Base-by-base conservation (phyloP, 2,888 invertebrate species). In the Panzeria rudis region DNA sequence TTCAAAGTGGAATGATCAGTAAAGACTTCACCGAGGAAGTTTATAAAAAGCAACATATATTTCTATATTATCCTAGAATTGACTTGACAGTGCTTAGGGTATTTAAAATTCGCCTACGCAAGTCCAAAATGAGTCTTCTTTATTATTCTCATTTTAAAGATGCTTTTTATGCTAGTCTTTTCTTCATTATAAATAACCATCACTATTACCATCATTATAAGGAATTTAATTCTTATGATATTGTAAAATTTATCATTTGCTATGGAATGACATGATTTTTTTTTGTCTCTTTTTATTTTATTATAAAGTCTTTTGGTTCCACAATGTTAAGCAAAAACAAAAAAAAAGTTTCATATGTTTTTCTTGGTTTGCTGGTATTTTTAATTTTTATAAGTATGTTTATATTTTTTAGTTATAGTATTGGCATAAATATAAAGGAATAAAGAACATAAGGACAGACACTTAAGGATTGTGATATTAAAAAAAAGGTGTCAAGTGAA, bases 401-500 rank as follows among this genome's bases (percentile, higher is more conserved):
- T 15, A 52, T 41, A 38, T 47, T 76, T 59, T 62, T 32, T 20
- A 35, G 6, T 41, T 59, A 29, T 25, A 29, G 50, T 25, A 72
- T 41, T 11, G n/a, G 11, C 20, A 56, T 56, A 47, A 50, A 56
- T 59, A n/a, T 66, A 68, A 59, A 77, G 29, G 62, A 71, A 71
- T 52, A 50, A 50, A 56, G 29, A 66, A 66, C 47, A 4, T 29
- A 68, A 68, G 23, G 62, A 77, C 47, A 38, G 62, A 73, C 66
- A 29, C 32, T 66, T 73, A 71, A 75, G 50, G 69, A 82, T 85
- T 82, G 82, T 85, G 75, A 56, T 44, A 75, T 86, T 83, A 81
- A 47, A 68, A 79, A 83, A 85, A 86, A 87, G 86, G 87, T 87
- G 87, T 87, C 87, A 87, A 87, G 87, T 87, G 87, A 86, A 87